Conservation (phyloP, 64 coral and sea anemone species). For the Hydrozoanthus tunicans region DNA sequence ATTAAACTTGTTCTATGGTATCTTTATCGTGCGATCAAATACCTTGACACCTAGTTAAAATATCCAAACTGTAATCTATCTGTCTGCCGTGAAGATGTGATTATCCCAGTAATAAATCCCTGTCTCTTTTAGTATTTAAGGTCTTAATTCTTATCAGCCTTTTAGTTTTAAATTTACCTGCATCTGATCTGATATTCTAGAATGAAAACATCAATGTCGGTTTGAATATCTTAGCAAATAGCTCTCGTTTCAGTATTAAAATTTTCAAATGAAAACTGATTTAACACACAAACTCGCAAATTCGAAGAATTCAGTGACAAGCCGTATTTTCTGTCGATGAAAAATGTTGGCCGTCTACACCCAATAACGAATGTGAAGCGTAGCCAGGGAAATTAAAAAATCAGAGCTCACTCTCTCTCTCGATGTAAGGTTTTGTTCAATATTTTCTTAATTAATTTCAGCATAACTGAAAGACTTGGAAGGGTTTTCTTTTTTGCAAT, state of each 20-base stretch:
- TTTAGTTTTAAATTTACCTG: neutral
- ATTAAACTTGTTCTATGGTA: slow-evolving; percentile 18
- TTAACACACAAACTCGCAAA: neutral
- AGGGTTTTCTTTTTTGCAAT: neutral
- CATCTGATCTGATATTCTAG: neutral
- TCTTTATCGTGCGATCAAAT: slow-evolving; percentile 51
- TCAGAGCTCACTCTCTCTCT: neutral
- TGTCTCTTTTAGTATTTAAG: neutral
- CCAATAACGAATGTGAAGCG: neutral
- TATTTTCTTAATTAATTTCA: neutral
- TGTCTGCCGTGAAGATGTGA: slow-evolving; percentile 41
- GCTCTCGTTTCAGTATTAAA: neutral
- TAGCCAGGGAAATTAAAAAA: neutral
- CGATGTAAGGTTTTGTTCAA: neutral
- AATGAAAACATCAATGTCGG: slow-evolving; percentile 12
- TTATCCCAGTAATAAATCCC: slow-evolving; percentile 40
- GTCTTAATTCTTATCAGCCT: slow-evolving; percentile 17
- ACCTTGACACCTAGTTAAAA: slow-evolving; percentile 65
- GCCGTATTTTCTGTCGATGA: neutral
- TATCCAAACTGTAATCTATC: slow-evolving; percentile 61
- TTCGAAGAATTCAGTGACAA: neutral
- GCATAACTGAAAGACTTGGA: neutral
- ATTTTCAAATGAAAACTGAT: neutral
- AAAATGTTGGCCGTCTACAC: neutral
- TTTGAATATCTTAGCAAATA: neutral